These are phyloP conservation scores for Drosophila equinoxialis DNA, from an alignment of 1,140 invertebrate species.

Conservation along the genomic window DNA sequence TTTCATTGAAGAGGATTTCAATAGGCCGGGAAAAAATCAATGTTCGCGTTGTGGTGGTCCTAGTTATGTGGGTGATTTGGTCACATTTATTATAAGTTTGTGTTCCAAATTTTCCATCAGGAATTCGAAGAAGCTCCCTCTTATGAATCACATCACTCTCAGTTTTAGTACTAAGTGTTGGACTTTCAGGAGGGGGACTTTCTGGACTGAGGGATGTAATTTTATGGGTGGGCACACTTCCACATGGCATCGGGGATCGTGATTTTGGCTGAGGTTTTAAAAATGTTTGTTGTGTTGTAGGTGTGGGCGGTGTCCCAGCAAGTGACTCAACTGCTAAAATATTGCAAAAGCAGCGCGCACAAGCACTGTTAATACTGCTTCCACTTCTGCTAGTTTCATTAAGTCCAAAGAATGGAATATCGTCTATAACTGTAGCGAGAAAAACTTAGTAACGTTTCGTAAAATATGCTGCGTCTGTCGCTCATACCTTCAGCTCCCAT, in stretches of 20 bases:
- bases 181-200: slow-evolving; percentile 51
- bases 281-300: not conserved
- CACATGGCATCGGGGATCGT: slow-evolving; percentile 63
- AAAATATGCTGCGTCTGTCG: slow-evolving; percentile 56
- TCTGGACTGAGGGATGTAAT: slow-evolving; percentile 48
- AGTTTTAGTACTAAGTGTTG: slow-evolving; percentile 59
- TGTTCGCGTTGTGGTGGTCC: slow-evolving; percentile 67
- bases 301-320: not conserved
- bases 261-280: slow-evolving; percentile 31
- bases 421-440: slow-evolving; percentile 42
- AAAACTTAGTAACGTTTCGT: slow-evolving; percentile 28
- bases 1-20: slow-evolving; percentile 69
- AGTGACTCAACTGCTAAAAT: slow-evolving; percentile 28
- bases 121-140: slow-evolving; percentile 52
- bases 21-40: slow-evolving; percentile 70
- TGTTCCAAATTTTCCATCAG: slow-evolving; percentile 43
- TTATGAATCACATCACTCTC: slow-evolving; percentile 54
- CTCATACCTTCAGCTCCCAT: not conserved
- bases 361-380: slow-evolving; percentile 46
- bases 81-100: slow-evolving; percentile 47
- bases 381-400: slow-evolving; percentile 29
- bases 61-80: slow-evolving; percentile 60
- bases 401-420: slow-evolving; percentile 46
- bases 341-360: slow-evolving; percentile 69
- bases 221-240: slow-evolving; percentile 62